Evolutionary conservation across 2,113 vertebrate genomes (phyloP).

Genomic region (Tautogolabrus adspersus): DNA sequence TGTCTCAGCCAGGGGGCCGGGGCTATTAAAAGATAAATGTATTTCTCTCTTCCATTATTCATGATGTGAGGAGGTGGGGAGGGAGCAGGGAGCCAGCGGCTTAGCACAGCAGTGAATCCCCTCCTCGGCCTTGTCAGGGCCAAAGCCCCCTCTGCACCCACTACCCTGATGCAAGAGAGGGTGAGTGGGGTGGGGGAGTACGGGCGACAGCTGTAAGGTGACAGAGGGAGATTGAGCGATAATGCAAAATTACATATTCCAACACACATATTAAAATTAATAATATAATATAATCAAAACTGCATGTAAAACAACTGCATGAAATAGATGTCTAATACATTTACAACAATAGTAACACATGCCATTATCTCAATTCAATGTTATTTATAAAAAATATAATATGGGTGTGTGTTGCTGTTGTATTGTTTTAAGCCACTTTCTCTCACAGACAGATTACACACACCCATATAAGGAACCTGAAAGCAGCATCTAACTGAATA

Average conservation of each 20-base stretch:
- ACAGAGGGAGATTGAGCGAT: slow-evolving; percentile 63
- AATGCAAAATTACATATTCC: slow-evolving; percentile 63
- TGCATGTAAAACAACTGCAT: background rate
- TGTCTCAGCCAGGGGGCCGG: slow-evolving; percentile 72
- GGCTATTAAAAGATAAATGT: slow-evolving; percentile 89
- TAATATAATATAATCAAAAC: slow-evolving; percentile 15
- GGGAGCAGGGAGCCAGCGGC: slow-evolving; percentile 80
- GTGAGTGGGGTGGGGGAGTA: slow-evolving; percentile 40
- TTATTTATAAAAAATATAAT: background rate
- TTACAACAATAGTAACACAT: background rate
- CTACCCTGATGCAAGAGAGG: slow-evolving; percentile 67
- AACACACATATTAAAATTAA: slow-evolving; percentile 30
- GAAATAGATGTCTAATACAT: background rate
- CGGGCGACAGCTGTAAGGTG: slow-evolving; percentile 75
- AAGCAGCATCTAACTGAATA: slow-evolving; percentile 58
- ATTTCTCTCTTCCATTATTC: slow-evolving; percentile 87
- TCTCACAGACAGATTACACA: background rate
- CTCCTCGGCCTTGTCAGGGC: slow-evolving; percentile 74
- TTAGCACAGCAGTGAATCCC: slow-evolving; percentile 83
- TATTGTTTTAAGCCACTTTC: background rate
- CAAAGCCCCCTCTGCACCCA: slow-evolving; percentile 72
- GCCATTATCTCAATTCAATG: background rate
- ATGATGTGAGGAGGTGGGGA: slow-evolving; percentile 78
- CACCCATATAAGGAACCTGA: slow-evolving; percentile 8
- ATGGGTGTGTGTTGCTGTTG: background rate